Conservation (phyloP, 2,888 invertebrate genomes). For the Stenodema calcarata region DNA sequence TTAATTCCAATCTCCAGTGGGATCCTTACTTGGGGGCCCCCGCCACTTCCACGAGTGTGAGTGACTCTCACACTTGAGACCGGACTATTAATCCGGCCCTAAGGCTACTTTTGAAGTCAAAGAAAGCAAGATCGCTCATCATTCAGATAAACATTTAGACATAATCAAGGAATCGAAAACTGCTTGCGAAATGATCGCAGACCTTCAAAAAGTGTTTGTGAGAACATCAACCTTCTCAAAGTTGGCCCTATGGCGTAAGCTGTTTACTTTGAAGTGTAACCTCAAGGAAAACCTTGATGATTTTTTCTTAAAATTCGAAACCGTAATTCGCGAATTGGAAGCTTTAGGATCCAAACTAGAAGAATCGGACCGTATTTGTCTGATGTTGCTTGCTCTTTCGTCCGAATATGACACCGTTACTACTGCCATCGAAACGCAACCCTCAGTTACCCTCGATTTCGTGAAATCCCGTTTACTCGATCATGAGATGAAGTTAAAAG, state of each 20-base stretch:
- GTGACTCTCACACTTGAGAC: too few relatives aligned
- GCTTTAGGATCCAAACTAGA: slow-evolving; percentile 31
- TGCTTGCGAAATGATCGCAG: background rate
- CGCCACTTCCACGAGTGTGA: too few relatives aligned
- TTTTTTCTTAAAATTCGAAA: slow-evolving; percentile 43
- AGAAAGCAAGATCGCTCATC: background rate
- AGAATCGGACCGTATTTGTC: slow-evolving; percentile 41
- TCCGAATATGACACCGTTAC: slow-evolving; percentile 37
- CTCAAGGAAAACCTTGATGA: slow-evolving; percentile 30
- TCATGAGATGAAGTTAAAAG: slow-evolving; percentile 23
- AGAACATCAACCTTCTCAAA: background rate
- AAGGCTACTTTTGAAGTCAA: background rate
- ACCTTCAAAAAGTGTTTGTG: too few relatives aligned
- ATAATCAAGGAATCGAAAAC: background rate
- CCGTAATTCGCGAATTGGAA: slow-evolving; percentile 30
- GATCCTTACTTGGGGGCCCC: too few relatives aligned
- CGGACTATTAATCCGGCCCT: too few relatives aligned
- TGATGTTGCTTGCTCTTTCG: too few relatives aligned
- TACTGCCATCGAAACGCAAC: slow-evolving; percentile 48
- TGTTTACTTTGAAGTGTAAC: too few relatives aligned
- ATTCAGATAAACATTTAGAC: too few relatives aligned
- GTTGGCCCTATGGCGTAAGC: slow-evolving; percentile 35
- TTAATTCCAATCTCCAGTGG: too few relatives aligned
- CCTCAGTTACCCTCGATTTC: slow-evolving; percentile 48
- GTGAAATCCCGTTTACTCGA: slow-evolving; percentile 46